Conservation (phyloP, 1,140 invertebrate species). For the Zaprionus davidi region DNA sequence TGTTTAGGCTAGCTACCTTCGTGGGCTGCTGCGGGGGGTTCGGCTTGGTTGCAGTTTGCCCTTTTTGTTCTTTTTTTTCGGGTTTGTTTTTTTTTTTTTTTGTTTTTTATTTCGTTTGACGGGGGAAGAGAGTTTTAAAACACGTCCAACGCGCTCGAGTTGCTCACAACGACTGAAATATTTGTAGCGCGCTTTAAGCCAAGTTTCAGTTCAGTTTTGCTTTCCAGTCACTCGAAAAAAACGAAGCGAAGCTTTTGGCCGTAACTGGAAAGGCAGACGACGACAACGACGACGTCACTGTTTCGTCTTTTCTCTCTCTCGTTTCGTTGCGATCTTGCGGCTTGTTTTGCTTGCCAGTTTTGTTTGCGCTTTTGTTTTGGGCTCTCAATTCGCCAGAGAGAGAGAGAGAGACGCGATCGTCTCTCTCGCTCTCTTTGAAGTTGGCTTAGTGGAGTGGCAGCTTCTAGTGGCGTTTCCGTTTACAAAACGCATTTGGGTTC, state of each 20-base stretch:
- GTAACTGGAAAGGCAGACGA: conserved; percentile 31
- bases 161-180: conserved; percentile 64
- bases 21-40: conserved; percentile 16
- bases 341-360: conserved; percentile 75
- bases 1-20: conserved; percentile 2
- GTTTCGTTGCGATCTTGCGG: conserved; percentile 50
- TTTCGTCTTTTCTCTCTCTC: conserved; percentile 22
- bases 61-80: conserved; percentile 20
- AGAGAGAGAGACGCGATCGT: too few relatives aligned
- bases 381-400: conserved; percentile 61
- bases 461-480: conserved; percentile 51
- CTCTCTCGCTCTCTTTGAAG: conserved; percentile 7
- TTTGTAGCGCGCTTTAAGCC: conserved; percentile 45
- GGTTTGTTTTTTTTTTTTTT: conserved; percentile 1
- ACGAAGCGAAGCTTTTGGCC: conserved; percentile 21
- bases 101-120: neutral
- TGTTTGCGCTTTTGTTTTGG: conserved; percentile 73
- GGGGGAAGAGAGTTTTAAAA: conserved; percentile 30
- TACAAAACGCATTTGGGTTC: conserved; percentile 47
- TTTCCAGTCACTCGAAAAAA: conserved; percentile 10
- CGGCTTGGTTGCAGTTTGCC: conserved; percentile 32
- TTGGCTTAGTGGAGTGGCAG: neutral
- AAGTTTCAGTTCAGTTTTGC: conserved; percentile 56
- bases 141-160: conserved; percentile 78
- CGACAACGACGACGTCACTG: conserved; percentile 58